A percentile compares a stretch with the other conserved stretches of the same genome.
Conservation (phyloP, 2,888 invertebrate genomes). For the Eurytoma californica region DNA sequence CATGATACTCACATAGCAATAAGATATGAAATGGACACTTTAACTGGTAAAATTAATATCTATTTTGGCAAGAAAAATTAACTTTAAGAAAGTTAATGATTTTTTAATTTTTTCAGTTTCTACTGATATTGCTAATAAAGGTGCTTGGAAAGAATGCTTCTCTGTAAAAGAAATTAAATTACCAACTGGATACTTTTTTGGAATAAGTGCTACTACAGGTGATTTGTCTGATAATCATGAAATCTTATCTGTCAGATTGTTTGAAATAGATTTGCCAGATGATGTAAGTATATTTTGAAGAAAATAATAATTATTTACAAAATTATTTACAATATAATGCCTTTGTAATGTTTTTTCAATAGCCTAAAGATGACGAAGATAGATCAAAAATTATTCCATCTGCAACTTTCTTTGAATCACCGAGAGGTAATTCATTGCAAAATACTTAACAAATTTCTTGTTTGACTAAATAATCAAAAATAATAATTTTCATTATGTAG, state of each 20-base stretch:
- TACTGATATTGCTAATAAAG: slow-evolving; percentile 93
- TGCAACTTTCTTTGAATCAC: slow-evolving; percentile 92
- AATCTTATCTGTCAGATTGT: slow-evolving; percentile 92
- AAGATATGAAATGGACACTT: slow-evolving; percentile 91
- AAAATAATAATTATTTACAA: neutral
- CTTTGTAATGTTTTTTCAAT: slow-evolving; percentile 62
- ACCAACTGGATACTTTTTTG: slow-evolving; percentile 96
- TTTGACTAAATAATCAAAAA: neutral
- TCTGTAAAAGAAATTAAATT: slow-evolving; percentile 90
- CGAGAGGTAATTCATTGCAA: slow-evolving; percentile 80
- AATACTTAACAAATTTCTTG: slow-evolving; percentile 11
- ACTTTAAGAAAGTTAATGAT: slow-evolving; percentile 25
- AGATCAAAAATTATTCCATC: slow-evolving; percentile 91
- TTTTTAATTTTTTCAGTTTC: slow-evolving; percentile 80
- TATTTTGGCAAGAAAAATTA: neutral
- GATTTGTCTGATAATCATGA: slow-evolving; percentile 98
- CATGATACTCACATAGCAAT: slow-evolving; percentile 94
- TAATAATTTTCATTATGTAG: slow-evolving; percentile 73
- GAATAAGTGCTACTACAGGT: slow-evolving; percentile 96
- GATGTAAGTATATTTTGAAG: slow-evolving; percentile 75
- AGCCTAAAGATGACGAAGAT: slow-evolving; percentile 82
- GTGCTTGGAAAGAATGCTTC: slow-evolving; percentile 96
- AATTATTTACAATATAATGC: slow-evolving; percentile 9
- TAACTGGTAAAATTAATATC: slow-evolving; percentile 81
- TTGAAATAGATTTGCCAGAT: slow-evolving; percentile 89